phyloP scores from a whole-genome alignment of 2,888 invertebrate species.

The Dasypolia templi region DNA sequence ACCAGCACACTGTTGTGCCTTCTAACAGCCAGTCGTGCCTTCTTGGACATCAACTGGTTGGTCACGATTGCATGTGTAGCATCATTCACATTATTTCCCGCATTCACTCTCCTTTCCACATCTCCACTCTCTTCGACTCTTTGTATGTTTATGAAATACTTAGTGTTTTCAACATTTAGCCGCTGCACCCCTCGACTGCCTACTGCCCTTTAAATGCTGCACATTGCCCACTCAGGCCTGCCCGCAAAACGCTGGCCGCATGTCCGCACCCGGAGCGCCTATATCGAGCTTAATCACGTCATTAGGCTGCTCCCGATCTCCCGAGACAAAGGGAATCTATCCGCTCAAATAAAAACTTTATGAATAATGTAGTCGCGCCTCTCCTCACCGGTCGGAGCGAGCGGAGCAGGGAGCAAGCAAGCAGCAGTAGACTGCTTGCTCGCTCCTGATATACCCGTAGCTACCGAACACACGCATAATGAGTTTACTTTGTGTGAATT shows the following conservation, averaged over 20 bases:
- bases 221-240: not conserved
- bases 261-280: not conserved
- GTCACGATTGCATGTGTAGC: too few species aligned
- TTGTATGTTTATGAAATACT: too few species aligned
- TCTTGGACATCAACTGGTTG: too few species aligned
- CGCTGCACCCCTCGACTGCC: not conserved
- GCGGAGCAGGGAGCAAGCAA: not conserved
- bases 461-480: not conserved
- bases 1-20: too few species aligned
- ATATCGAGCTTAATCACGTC: slow-evolving; percentile 37
- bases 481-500: slow-evolving; percentile 5
- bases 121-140: too few species aligned
- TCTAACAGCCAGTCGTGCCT: too few species aligned
- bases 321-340: slow-evolving; percentile 32
- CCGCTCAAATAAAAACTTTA: slow-evolving; percentile 40
- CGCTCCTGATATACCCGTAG: not conserved
- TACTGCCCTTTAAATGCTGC: not conserved
- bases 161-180: too few species aligned
- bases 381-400: not conserved
- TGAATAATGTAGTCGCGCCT: slow-evolving; percentile 48
- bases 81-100: too few species aligned
- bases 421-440: too few species aligned
- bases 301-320: slow-evolving; percentile 33
- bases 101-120: too few species aligned
- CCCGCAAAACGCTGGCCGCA: not conserved